Base-by-base conservation (phyloP, 2,797 vertebrate species). In the Apodemus agrarius region DNA sequence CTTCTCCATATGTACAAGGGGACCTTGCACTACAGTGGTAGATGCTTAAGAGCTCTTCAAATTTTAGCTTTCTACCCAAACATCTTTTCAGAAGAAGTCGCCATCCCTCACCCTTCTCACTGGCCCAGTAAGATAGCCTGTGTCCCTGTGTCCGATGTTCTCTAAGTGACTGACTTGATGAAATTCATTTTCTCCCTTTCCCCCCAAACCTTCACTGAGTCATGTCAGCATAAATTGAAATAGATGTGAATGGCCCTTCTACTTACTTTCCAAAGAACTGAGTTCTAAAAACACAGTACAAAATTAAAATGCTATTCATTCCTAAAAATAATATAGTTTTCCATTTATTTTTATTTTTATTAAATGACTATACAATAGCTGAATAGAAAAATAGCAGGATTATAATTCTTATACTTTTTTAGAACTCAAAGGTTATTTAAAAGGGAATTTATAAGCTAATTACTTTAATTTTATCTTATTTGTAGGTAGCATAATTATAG, bases 401-500 rank as follows among this genome's bases (percentile, higher is more conserved):
- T 76, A 80, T 76, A 85, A 24, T 81, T 86, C 31, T 85, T 89
- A 3, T 6, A 80, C 10, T 0, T 22, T 67, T 94, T 74, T 91
- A 72, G 37, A 81, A 79, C 57, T 65, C 21, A 11, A 81, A 92
- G 34, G 22, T 86, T 81, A 76, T 80, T 85, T 61, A 86, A 92
- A 85, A 54, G 19, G 10, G 61, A 61, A 81, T 29, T 91, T 31
- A 59, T 67, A 52, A 85, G 22, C n/a, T 81, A 95, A 95, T 91
- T 92, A 63, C 37, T 92, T 75, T 94, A 43, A 85, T 91, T 57
- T 89, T 37, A 78, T 24, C 59, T 10, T 84, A 67, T 85, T 86
- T 81, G 61, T 61, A 37, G 37, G 46, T 31, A 69, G 17, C 46
- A 59, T 86, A 34, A 81, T 81, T 91, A 49, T 43, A 52, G 40